phyloP scores from a whole-genome alignment of 2,113 vertebrate species.

The Oryzias javanicus region DNA sequence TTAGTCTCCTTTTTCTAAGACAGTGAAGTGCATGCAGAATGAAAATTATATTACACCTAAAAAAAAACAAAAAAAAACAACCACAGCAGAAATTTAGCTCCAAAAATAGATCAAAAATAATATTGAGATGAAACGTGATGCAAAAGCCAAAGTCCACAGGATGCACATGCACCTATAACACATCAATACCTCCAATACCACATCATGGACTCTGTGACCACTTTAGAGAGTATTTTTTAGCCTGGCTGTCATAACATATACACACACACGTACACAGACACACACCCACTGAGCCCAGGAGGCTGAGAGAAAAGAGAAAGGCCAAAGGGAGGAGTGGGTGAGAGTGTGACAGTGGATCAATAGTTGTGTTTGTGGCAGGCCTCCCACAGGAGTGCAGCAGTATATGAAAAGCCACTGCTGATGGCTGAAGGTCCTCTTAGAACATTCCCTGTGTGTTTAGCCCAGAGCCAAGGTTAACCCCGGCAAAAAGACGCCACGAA shows the following conservation, averaged over 20 bases:
- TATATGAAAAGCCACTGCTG: slow-evolving; percentile 69
- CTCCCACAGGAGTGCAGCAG: slow-evolving; percentile 63
- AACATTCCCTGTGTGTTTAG: slow-evolving; percentile 69
- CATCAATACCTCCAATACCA: slow-evolving; percentile 54
- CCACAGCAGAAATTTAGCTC: not conserved
- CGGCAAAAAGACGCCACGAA: slow-evolving; percentile 70
- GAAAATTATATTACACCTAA: slow-evolving; percentile 4
- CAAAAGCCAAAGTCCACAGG: slow-evolving; percentile 50
- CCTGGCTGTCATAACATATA: slow-evolving; percentile 32
- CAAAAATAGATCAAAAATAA: slow-evolving; percentile 43
- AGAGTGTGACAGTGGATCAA: slow-evolving; percentile 75
- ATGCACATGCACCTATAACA: slow-evolving; percentile 49
- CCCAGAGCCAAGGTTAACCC: slow-evolving; percentile 74
- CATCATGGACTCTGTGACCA: slow-evolving; percentile 60
- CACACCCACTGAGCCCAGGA: slow-evolving; percentile 8
- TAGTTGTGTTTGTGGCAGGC: slow-evolving; percentile 71
- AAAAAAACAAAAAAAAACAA: too few relatives aligned
- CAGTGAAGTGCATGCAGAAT: slow-evolving; percentile 2
- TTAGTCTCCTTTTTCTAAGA: slow-evolving; percentile 21
- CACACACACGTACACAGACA: slow-evolving; percentile 13
- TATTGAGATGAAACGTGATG: slow-evolving; percentile 56
- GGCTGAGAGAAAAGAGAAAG: slow-evolving; percentile 42
- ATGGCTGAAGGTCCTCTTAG: slow-evolving; percentile 73
- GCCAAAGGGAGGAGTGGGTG: slow-evolving; percentile 45
- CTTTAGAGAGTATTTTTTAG: slow-evolving; percentile 52